Conservation (phyloP, 2,797 vertebrate species). For the Crypturellus tataupa region DNA sequence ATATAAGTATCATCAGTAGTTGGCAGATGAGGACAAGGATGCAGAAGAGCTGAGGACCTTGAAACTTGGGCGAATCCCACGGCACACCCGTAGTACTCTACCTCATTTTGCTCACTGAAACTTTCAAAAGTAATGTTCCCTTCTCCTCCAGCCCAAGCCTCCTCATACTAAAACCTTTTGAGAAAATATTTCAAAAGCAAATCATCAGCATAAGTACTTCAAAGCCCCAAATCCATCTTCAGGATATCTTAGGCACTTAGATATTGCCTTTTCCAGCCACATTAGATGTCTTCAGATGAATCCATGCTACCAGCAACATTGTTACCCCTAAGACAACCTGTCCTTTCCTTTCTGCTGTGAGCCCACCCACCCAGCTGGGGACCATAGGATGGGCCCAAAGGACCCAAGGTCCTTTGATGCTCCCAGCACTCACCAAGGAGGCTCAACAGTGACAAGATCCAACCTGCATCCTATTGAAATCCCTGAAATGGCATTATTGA, state of each 20-base stretch:
- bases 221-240: neutral
- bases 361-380: neutral
- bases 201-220: neutral
- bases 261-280: neutral
- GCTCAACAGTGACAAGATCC: neutral
- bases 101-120: neutral
- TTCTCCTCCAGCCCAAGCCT: neutral
- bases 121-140: neutral
- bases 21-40: neutral
- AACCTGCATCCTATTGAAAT: neutral
- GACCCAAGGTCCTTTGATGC: accelerated
- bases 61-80: neutral
- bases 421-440: neutral
- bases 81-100: neutral
- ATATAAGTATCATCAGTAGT: neutral
- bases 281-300: neutral
- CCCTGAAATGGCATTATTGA: neutral
- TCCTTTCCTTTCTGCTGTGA: neutral
- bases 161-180: neutral
- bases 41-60: neutral
- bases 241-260: neutral
- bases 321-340: neutral
- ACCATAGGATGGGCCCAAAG: neutral
- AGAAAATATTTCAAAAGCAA: neutral
- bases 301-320: neutral